A percentile compares a stretch with the other conserved stretches of the same genome.
These are phyloP conservation scores for Temnothorax ravouxi DNA, from an alignment of 2,888 invertebrate species.

Conservation along the genomic window DNA sequence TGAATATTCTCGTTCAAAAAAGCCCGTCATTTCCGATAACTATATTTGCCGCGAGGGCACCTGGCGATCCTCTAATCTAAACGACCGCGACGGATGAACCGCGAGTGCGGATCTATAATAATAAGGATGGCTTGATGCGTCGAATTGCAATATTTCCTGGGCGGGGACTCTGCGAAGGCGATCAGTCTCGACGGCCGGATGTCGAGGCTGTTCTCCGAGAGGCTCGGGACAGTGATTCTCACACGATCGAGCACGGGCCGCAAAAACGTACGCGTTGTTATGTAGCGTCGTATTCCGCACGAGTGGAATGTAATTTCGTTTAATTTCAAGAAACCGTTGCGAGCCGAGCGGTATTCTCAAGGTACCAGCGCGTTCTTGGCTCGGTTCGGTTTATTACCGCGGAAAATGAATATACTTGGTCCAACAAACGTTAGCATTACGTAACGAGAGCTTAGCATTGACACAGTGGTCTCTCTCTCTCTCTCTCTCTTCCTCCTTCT, in stretches of 20 bases:
- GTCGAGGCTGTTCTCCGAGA: slow-evolving; percentile 38
- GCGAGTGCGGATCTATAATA: background rate
- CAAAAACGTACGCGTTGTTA: background rate
- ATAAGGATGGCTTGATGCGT: slow-evolving; percentile 13
- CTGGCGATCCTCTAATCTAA: background rate
- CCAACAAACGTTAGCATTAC: slow-evolving; percentile 48
- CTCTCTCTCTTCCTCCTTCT: no score
- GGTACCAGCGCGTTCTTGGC: slow-evolving; percentile 61
- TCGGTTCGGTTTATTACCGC: slow-evolving; percentile 51
- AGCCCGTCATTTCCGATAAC: background rate
- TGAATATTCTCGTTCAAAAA: background rate
- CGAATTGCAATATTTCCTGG: slow-evolving; percentile 32
- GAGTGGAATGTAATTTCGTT: slow-evolving; percentile 35
- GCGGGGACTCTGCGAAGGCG: slow-evolving; percentile 39
- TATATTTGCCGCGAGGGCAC: background rate
- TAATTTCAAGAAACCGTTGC: slow-evolving; percentile 2
- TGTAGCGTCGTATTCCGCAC: slow-evolving; percentile 4
- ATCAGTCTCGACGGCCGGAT: slow-evolving; percentile 47
- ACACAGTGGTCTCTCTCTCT: slow-evolving; percentile 49
- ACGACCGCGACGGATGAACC: background rate
- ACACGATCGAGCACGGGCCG: background rate
- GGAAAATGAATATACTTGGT: slow-evolving; percentile 60
- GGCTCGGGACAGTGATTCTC: slow-evolving; percentile 32
- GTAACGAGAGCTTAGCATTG: slow-evolving; percentile 63
- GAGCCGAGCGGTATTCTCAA: slow-evolving; percentile 27